A percentile compares a stretch with the other conserved stretches of the same genome.
These are phyloP conservation scores for Zalophus californianus DNA, from an alignment of 2,797 vertebrate species.

Conservation along the genomic window DNA sequence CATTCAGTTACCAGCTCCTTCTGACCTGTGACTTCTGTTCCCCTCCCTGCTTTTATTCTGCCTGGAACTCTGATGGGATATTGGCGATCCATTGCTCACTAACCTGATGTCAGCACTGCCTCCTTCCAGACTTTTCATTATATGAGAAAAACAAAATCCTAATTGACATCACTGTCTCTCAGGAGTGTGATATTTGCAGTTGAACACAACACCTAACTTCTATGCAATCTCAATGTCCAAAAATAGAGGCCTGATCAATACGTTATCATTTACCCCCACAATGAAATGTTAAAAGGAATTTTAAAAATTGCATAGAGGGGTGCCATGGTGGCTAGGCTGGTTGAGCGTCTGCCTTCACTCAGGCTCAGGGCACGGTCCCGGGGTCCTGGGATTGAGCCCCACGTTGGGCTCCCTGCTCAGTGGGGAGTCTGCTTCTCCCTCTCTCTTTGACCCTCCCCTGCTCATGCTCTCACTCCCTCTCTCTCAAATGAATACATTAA, in stretches of 20 bases:
- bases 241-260: conserved; percentile 23
- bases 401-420: background rate
- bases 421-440: background rate
- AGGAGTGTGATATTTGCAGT: background rate
- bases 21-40: background rate
- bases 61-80: background rate
- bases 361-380: background rate
- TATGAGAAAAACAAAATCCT: background rate
- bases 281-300: conserved; percentile 27
- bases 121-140: background rate
- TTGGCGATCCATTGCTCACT: background rate
- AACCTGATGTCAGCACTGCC: background rate
- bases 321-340: background rate
- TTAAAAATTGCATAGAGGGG: conserved; percentile 2
- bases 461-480: background rate
- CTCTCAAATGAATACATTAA: background rate
- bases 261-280: background rate
- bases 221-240: background rate
- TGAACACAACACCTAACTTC: background rate
- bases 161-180: background rate
- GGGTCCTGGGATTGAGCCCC: background rate
- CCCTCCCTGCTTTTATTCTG: background rate
- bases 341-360: background rate
- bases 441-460: background rate
- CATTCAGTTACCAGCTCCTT: background rate